Base-by-base conservation (phyloP, 2,797 vertebrate species). In the Cetoscarus ocellatus region DNA sequence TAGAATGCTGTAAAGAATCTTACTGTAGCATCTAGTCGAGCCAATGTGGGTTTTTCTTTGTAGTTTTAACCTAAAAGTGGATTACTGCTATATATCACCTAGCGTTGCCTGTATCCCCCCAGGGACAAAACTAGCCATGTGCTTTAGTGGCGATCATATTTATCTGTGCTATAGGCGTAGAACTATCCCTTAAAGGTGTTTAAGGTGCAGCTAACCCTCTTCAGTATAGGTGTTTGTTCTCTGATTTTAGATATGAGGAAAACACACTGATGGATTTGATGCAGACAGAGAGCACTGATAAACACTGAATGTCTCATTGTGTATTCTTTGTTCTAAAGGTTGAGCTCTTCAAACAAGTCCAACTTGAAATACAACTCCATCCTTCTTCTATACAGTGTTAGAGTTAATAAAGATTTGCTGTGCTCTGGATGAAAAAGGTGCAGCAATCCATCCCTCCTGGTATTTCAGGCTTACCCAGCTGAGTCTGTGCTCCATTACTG, bases 281-380 rank as follows among this genome's bases (percentile, higher is more conserved):
- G 19, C 49, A 18, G 34, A 13, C 19, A 9, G 36, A 9, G 36
- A 53, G 14, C 51, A n/a, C 9, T 12, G 18, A 42, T 42, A 38
- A 35, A 80, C 5, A 10, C 35, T 10, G 14, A 13, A 43, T 39
- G 38, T 61, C 27, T 35, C 36, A 12, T 44, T 58, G 27, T 51
- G 57, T 50, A 10, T 49, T 13, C 10, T 70, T 18, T 51, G 19
- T 64, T 78, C 55, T 1, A 55, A 57, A 13, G 48, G 12, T 38
- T 8, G 1, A 0, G 0, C 38, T 11, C 12, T 18, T 50, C 5
- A 67, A 53, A 74, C 72, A 57, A 57, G 57, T 71, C 59, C 8
- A 35, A 73, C 75, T 75, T 75, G 73, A 77, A 90, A 72, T 61
- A 5, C 67, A 57, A 12, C 66, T 60, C 63, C 9, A 44, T 12